Conservation (phyloP, 2,113 vertebrate genomes). For the Isichthys henryi region DNA sequence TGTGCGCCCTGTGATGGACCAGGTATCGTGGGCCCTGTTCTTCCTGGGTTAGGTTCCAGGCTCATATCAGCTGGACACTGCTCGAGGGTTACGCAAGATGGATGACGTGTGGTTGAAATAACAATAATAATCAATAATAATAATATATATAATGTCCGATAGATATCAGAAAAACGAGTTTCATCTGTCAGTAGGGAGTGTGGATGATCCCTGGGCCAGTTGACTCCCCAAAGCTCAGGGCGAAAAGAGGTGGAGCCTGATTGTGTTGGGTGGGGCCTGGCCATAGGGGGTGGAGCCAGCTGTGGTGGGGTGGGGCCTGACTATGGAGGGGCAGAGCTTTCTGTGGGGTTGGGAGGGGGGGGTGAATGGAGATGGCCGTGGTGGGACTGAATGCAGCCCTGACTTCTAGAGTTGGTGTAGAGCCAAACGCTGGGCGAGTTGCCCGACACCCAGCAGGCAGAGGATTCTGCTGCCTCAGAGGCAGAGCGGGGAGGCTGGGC, state of each 20-base stretch:
- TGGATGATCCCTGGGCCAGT: too few relatives aligned
- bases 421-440: neutral
- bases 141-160: neutral
- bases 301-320: neutral
- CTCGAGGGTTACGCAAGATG: neutral
- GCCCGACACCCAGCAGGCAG: neutral
- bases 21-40: neutral
- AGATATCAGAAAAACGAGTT: neutral
- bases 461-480: neutral
- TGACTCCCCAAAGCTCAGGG: neutral
- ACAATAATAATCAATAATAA: neutral
- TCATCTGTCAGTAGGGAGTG: neutral
- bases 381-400: neutral
- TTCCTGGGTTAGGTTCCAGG: neutral
- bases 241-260: neutral
- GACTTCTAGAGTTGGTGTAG: neutral
- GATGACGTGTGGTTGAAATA: neutral
- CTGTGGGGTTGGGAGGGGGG: neutral
- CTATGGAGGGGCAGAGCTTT: neutral
- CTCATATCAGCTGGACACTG: neutral
- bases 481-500: too few relatives aligned
- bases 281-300: neutral
- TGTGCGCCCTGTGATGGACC: neutral
- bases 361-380: neutral
- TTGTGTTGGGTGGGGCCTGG: neutral